phyloP scores from a whole-genome alignment of 2,888 invertebrate genomes.

The Taphrorychus bicolor region DNA sequence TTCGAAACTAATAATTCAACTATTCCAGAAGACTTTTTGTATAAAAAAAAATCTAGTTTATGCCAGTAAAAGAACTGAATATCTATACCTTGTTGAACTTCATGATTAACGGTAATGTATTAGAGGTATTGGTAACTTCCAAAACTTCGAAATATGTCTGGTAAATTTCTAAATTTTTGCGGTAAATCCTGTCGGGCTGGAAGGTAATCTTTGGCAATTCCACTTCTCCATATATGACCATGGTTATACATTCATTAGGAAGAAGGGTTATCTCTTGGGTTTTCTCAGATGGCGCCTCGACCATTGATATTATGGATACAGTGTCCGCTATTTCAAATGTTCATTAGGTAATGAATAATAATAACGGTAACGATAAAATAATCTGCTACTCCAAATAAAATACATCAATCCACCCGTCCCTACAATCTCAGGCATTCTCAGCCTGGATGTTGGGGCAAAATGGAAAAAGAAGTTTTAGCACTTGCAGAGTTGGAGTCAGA shows the following conservation, averaged over 20 bases:
- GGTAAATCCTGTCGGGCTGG: constrained; percentile 60
- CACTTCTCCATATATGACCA: constrained; percentile 66
- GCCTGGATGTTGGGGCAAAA: no score
- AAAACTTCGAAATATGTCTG: constrained; percentile 49
- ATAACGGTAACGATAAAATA: no score
- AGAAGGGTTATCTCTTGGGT: constrained; percentile 10
- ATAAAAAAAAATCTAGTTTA: background rate
- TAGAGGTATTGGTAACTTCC: constrained; percentile 47
- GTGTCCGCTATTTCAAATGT: background rate
- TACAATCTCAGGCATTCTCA: no score
- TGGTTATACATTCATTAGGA: constrained; percentile 46
- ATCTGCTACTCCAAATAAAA: no score
- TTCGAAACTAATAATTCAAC: no score
- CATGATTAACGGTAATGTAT: constrained; percentile 42
- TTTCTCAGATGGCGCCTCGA: background rate
- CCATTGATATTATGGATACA: background rate
- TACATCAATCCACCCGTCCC: no score
- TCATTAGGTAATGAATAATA: background rate
- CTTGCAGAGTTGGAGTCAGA: no score
- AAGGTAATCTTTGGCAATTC: constrained; percentile 62
- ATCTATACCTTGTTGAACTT: constrained; percentile 30
- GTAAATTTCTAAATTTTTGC: constrained; percentile 60
- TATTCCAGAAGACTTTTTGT: no score
- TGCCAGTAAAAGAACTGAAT: background rate
- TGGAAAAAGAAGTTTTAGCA: no score